Base-by-base conservation (phyloP, 2,888 invertebrate species). In the Mythimna albipuncta region DNA sequence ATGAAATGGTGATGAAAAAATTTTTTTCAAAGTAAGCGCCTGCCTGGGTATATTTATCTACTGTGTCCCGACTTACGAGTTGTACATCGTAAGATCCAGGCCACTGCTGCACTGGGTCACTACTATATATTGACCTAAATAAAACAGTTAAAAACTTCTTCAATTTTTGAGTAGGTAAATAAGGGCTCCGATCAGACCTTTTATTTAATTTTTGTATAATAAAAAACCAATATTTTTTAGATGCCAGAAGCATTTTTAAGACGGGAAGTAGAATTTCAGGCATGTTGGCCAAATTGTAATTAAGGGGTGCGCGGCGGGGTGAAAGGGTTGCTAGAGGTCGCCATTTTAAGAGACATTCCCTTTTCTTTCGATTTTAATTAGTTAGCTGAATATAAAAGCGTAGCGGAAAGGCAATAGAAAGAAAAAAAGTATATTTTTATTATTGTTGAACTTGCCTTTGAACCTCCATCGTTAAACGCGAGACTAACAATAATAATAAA, bases 271-370 rank as follows among this genome's bases (percentile, higher is more conserved):
- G 83, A 80, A 84, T 85, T 80, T 81, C 68, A 63, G 83, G 83
- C 68, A 85, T 85, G 68, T 85, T 72, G 62, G 64, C 70, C 72
- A 77, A 83, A 84, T 80, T 85, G 83, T 85, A 84, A 84, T 84
- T 85, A 85, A 68, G 73, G 73, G 72, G 52, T 4, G 58, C 21
- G 70, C 58, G 68, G 63, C 61, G 71, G 61, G 69, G n/a, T 21
- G 58, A 47, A 83, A 71, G 80, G 81, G 84, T 70, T 69, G 72
- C n/a, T 38, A 64, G 52, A 65, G 72, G 59, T 47, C 83, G 58
- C 68, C 65, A 61, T 75, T 74, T 76, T 61, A 21, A 52, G 35
- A 57, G 61, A 55, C 72, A 35, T 67, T 52, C 52, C 54, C 38
- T 69, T 69, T 78, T 61, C 65, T 44, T 70, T 77, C 6, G 54